Base-by-base conservation (phyloP, 2,888 invertebrate species). In the Zonitis immaculata region DNA sequence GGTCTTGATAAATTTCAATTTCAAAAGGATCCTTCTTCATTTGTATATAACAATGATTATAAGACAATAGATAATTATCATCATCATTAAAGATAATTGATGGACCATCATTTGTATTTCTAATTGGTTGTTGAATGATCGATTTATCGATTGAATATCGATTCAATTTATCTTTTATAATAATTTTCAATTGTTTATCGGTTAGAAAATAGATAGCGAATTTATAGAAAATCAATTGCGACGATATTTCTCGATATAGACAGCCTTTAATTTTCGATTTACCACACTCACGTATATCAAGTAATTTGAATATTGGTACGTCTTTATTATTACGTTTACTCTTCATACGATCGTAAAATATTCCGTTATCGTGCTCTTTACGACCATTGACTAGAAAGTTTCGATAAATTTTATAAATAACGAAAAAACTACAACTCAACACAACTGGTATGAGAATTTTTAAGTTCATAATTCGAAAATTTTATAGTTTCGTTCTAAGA, bases 271-370 rank as follows among this genome's bases (percentile, higher is more conserved):
- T 4, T 8, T 18, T 18, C 8, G 39, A 20, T 39, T 18, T 25
- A 1, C 1, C 8, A 44, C 12, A 9, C 18, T 8, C 14, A 28
- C 12, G 30, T 49, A 49, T 4, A 3, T 16, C 14, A 14, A 6
- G 14, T 7, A 53, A 6, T 18, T 42, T 25, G 22, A 48, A 53
- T 1, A 6, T 12, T n/a, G 35, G 27, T 11, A n/a, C n/a, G n/a
- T n/a, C n/a, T n/a, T n/a, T 18, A 25, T 42, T 42, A 14, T 32
- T 14, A 7, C 32, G 32, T 39, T 30, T 45, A 6, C 49, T 27
- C 44, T 30, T 49, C 27, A 53, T 26, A 20, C 53, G 1, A 16
- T 44, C 11, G 14, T 49, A 49, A 30, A 53, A 53, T 16, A 44
- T 44, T 26, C 22, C 42, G 26, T 26, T 26, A 6, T 26, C n/a